Base-by-base conservation (phyloP, 2,113 vertebrate species). In the Scomber scombrus region DNA sequence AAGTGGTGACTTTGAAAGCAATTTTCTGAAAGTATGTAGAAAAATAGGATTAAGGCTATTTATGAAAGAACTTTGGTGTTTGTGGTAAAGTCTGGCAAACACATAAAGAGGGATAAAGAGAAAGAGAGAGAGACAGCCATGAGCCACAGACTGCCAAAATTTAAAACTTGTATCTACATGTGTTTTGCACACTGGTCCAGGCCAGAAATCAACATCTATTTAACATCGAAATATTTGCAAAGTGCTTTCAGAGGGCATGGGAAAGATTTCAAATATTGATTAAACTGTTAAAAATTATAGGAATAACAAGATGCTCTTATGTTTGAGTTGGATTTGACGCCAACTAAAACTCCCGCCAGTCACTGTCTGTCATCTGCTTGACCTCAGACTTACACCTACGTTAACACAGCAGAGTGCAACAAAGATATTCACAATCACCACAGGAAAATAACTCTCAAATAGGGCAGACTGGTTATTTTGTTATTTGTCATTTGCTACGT, bases 181-280 rank as follows among this genome's bases (percentile, higher is more conserved):
- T 23, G 63, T n/a, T 3, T 40, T 43, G 10, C 23, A 18, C 15
- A 14, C 16, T 51, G 43, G 13, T 43, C 26, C 11, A 19, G 18
- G 43, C 5, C 63, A 11, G 15, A 63, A 29, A 23, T 46, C 18
- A 64, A 57, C n/a, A 73, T 14, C 40, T 56, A 40, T 40, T 7
- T 40, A 40, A 40, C 34, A 40, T 40, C 34, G 6, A 70, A 64
- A 79, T 75, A 70, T 66, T 70, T 52, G 23, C 21, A 7, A 2
- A 11, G 19, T 10, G 21, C 43, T 56, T 52, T 31, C 0, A 29
- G 2, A 23, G 45, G 46, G 34, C 66, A 61, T 65, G 54, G 34
- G 71, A 71, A 75, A 56, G 49, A 29, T 51, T 45, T 63, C 29
- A 26, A 29, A 4, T 40, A 77, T 68, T 6, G 56, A 81, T 64